Evolutionary conservation across 2,888 invertebrate species (phyloP).

Genomic region (Cerceris rybyensis): DNA sequence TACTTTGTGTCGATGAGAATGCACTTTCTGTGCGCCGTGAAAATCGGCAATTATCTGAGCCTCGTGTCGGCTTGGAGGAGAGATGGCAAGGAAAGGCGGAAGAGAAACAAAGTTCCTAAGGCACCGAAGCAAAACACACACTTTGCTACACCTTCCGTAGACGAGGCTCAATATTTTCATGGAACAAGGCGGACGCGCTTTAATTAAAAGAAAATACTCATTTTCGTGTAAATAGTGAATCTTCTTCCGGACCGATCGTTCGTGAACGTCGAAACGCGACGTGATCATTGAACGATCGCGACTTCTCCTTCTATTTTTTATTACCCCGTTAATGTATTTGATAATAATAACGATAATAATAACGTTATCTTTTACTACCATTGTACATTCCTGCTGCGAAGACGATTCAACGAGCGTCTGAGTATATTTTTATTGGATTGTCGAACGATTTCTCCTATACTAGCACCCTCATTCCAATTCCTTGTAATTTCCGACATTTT

Average conservation of each 20-base stretch:
- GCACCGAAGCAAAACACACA: constrained; percentile 15
- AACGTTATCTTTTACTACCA: constrained; percentile 63
- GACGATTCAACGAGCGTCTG: constrained; percentile 7
- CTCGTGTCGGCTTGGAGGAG: constrained; percentile 24
- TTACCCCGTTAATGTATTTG: constrained; percentile 65
- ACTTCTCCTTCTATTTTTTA: constrained; percentile 64
- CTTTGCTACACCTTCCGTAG: constrained; percentile 16
- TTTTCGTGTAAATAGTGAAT: constrained; percentile 57
- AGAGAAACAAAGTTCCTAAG: constrained; percentile 59
- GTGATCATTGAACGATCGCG: constrained; percentile 29
- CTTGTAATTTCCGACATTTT: not conserved
- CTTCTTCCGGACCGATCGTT: constrained; percentile 54
- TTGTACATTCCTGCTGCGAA: constrained; percentile 42
- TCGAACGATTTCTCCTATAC: not conserved
- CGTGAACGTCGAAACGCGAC: constrained; percentile 7
- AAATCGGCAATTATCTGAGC: constrained; percentile 1
- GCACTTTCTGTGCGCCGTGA: not conserved
- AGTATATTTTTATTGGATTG: not conserved
- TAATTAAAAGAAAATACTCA: constrained; percentile 29
- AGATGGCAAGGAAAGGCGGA: constrained; percentile 53
- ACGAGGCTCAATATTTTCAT: constrained; percentile 23
- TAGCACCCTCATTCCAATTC: constrained; percentile 1
- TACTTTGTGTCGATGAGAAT: constrained; percentile 5
- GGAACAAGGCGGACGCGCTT: not conserved
- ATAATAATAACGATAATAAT: constrained; percentile 63